Base-by-base conservation (phyloP, 1,140 invertebrate species). In the Aphidius ervi region DNA sequence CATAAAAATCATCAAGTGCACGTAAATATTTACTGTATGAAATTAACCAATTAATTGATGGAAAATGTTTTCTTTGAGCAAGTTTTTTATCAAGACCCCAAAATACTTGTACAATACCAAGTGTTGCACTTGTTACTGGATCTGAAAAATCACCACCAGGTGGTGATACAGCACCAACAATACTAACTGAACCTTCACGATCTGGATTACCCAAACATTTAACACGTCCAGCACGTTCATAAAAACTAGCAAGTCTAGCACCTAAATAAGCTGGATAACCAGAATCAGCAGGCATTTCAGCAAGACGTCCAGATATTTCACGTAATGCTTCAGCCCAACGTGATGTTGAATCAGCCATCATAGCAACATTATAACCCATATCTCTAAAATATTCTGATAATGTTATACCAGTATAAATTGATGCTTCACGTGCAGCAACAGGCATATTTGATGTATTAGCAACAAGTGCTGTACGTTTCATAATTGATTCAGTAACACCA, bases 281-380 rank as follows among this genome's bases (percentile, higher is more conserved):
- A 62, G 96, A 93, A 83, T 95, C 95, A 66, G 98, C 98, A 81
- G 98, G 98, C 98, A 99, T 99, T 86, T 99, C 98, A 81, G 97
- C 98, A 70, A 99, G 85, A 86, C 98, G 95, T 82, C 97, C 97
- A 4, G 97, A 99, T 82, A 99, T 99, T 89, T 99, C 98, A 88
- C 98, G 88, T 75, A 99, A 84, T 71, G 97, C 97, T 82, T 99
- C 98, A 56, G 98, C 98, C 98, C 98, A 99, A 84, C 98, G 94
- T 23, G 97, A 99, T 9, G 98, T 99, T n/a, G 97, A 99, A 82
- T 99, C 98, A 70, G 98, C 98, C 98, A 99, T 99, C 98, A 99
- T 99, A 59, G 97, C 97, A 39, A 99, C 97, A 76, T 99, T 97
- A 85, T 98, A 98, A 81, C 98, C 98, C 97, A 99, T 99, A 78